phyloP scores from a whole-genome alignment of 2,888 invertebrate species.

The Hipparchia semele region DNA sequence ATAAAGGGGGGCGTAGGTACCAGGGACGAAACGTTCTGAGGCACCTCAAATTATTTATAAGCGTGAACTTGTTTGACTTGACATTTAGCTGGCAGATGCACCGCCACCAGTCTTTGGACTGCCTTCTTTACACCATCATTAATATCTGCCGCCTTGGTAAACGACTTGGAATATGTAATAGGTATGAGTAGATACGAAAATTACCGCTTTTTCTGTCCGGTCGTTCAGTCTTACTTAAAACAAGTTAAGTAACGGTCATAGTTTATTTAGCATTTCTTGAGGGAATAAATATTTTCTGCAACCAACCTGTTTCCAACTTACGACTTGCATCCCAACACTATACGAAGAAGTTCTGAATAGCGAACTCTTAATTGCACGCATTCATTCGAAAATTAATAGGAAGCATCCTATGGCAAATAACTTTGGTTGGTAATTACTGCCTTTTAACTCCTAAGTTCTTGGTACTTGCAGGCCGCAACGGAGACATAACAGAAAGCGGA shows the following conservation, averaged over 20 bases:
- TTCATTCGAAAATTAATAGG: neutral
- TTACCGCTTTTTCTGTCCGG: constrained; percentile 38
- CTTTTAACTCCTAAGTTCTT: neutral
- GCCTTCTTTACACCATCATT: constrained; percentile 61
- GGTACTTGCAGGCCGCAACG: constrained; percentile 80
- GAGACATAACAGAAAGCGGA: constrained; percentile 84
- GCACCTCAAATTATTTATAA: constrained; percentile 77
- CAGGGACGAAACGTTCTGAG: constrained; percentile 53
- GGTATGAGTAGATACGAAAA: constrained; percentile 46
- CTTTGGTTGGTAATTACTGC: too few species aligned
- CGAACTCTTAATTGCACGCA: neutral
- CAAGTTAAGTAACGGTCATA: constrained; percentile 29
- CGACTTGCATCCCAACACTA: neutral
- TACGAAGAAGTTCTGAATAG: neutral
- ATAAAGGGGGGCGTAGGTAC: constrained; percentile 49
- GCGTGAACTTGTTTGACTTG: constrained; percentile 65
- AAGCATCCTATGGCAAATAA: too few species aligned
- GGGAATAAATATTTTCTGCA: constrained; percentile 27
- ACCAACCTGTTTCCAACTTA: constrained; percentile 16
- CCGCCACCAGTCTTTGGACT: constrained; percentile 49
- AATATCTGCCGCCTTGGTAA: constrained; percentile 68
- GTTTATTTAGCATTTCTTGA: constrained; percentile 27
- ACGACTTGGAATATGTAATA: constrained; percentile 52
- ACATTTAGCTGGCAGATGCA: constrained; percentile 76
- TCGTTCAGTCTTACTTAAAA: constrained; percentile 22